Percentiles rank a stretch among this genome's conserved stretches.
Evolutionary conservation across 1,140 invertebrate species (phyloP).

Genomic region (Tetragonula clypearis): DNA sequence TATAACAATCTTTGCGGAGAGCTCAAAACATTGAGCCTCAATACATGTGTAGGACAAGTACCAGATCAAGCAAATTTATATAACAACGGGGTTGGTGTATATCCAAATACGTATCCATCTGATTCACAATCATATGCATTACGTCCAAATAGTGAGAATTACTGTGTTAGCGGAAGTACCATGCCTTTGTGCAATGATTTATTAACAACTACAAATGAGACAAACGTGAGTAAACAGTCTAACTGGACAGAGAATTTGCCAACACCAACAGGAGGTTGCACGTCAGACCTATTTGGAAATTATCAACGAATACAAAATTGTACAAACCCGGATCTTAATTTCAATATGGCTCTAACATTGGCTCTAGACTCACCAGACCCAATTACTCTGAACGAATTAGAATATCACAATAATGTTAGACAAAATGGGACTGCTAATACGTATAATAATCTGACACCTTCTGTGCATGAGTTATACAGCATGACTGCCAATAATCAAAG

Average conservation of each 20-base stretch:
- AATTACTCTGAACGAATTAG: constrained; percentile 65
- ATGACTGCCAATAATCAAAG: constrained; percentile 62
- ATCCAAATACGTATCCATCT: constrained; percentile 52
- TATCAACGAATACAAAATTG: constrained; percentile 71
- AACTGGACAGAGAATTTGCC: constrained; percentile 74
- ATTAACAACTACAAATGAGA: constrained; percentile 68
- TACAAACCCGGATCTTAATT: constrained; percentile 75
- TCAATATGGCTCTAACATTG: constrained; percentile 71
- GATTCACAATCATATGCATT: constrained; percentile 55
- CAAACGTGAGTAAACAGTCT: constrained; percentile 67
- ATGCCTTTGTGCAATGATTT: constrained; percentile 71
- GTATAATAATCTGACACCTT: constrained; percentile 68
- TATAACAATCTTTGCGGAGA: constrained; percentile 67
- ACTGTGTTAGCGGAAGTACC: constrained; percentile 58
- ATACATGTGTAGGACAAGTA: constrained; percentile 54
- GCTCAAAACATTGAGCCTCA: constrained; percentile 66
- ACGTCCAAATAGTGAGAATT: constrained; percentile 49
- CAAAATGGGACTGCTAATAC: constrained; percentile 62
- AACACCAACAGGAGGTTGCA: constrained; percentile 62
- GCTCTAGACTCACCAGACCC: constrained; percentile 69
- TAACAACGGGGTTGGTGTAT: constrained; percentile 57
- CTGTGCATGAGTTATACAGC: constrained; percentile 72
- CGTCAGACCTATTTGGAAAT: constrained; percentile 73
- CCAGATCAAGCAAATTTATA: constrained; percentile 62
- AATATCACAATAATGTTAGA: constrained; percentile 70